Conservation (phyloP, 1,140 invertebrate genomes). For the Ceratina australensis region DNA sequence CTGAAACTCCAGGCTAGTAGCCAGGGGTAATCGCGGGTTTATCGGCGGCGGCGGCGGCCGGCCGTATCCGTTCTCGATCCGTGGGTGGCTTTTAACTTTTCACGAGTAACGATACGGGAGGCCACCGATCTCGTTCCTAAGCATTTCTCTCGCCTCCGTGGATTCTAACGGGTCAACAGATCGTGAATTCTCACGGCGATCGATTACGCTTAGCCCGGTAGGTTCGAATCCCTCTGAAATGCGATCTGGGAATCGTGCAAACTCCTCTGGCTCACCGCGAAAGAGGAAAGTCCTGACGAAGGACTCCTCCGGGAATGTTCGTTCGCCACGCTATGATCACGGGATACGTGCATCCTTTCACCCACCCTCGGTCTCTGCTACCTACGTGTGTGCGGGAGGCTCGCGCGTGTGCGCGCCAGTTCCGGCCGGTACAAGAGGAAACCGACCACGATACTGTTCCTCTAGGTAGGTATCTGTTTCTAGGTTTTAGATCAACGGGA, state of each 20-base stretch:
- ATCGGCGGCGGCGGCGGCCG: not conserved
- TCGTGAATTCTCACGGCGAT: slow-evolving; percentile 61
- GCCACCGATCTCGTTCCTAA: not conserved
- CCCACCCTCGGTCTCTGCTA: not conserved
- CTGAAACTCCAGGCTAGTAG: not conserved
- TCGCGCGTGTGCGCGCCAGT: too few relatives aligned
- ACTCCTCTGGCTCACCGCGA: slow-evolving; percentile 66
- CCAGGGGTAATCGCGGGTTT: not conserved
- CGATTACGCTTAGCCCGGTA: slow-evolving; percentile 59
- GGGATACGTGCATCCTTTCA: slow-evolving; percentile 58
- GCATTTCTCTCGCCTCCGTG: slow-evolving; percentile 9
- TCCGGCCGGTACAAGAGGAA: not conserved
- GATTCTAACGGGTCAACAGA: slow-evolving; percentile 44
- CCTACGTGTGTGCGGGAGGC: too few relatives aligned
- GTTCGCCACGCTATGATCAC: slow-evolving; percentile 71
- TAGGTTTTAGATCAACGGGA: not conserved
- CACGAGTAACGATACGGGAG: not conserved
- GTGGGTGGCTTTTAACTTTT: slow-evolving; percentile 51
- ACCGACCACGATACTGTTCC: not conserved
- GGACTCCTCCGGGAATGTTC: slow-evolving; percentile 72
- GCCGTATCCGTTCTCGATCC: not conserved
- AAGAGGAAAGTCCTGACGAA: slow-evolving; percentile 73
- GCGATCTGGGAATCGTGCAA: slow-evolving; percentile 69
- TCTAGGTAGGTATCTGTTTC: not conserved
- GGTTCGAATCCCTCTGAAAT: slow-evolving; percentile 65